phyloP scores from a whole-genome alignment of 37 sponge, comb jelly and placozoan genomes.

The Aphrocallistes beatrix region DNA sequence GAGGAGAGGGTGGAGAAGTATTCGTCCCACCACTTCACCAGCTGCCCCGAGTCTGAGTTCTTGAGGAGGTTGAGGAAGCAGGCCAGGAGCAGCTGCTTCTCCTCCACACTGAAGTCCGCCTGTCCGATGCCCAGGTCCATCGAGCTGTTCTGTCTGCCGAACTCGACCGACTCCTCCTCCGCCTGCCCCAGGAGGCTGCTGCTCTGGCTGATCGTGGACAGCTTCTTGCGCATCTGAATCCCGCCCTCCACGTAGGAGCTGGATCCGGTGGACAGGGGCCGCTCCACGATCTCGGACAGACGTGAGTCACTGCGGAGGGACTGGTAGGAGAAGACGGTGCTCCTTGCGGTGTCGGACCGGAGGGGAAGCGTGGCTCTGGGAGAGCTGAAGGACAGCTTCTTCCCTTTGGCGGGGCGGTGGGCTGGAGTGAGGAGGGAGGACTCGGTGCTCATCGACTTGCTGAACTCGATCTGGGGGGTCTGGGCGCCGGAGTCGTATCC shows the following conservation, averaged over 20 bases:
- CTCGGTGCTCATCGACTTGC: constrained; percentile 4
- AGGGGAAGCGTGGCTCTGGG: neutral
- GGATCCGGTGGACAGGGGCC: neutral
- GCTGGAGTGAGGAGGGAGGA: neutral
- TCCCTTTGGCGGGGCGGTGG: neutral
- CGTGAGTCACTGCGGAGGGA: neutral
- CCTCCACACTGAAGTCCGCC: neutral
- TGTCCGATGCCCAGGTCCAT: neutral
- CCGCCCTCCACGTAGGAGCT: neutral
- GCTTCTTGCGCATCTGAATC: neutral
- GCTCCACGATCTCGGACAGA: neutral
- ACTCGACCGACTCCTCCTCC: neutral
- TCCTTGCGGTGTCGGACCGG: neutral
- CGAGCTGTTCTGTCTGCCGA: neutral
- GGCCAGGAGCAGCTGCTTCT: constrained; percentile 11
- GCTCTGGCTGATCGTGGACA: neutral
- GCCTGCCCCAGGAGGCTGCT: neutral
- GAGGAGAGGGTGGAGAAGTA: neutral
- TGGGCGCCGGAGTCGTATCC: neutral
- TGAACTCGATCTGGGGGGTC: neutral
- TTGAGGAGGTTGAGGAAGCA: constrained; percentile 12
- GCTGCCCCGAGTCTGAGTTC: neutral
- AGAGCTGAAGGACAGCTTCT: constrained; percentile 11
- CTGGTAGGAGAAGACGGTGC: neutral
- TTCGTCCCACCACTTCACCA: constrained; percentile 12